Evolutionary conservation across 2,888 invertebrate genomes (phyloP).

Genomic region (Lamproptera curius): DNA sequence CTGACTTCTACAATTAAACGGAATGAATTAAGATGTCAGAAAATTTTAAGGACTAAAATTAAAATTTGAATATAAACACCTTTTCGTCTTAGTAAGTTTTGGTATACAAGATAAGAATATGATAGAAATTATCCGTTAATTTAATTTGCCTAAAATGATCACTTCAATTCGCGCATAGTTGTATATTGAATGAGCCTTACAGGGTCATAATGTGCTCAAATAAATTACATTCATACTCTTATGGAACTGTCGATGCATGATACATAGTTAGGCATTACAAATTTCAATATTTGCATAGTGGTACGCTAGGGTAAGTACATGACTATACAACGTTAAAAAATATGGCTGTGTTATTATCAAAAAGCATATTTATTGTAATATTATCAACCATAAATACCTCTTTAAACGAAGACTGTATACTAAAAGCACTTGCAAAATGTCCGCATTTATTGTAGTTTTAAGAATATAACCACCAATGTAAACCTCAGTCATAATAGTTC

Average conservation of each 20-base stretch:
- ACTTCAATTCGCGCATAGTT: too few relatives aligned
- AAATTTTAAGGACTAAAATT: too few relatives aligned
- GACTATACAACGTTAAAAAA: constrained; percentile 45
- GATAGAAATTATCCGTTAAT: too few relatives aligned
- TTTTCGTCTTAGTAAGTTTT: too few relatives aligned
- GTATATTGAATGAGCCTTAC: too few relatives aligned
- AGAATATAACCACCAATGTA: constrained; percentile 12
- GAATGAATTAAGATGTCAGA: too few relatives aligned
- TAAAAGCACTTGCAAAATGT: constrained; percentile 49
- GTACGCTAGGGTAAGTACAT: constrained; percentile 31
- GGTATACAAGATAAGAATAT: too few relatives aligned
- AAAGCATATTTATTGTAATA: constrained; percentile 64
- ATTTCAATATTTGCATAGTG: constrained; percentile 25
- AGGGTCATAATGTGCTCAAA: constrained; percentile 56
- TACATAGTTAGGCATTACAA: constrained; percentile 33
- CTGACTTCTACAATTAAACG: too few relatives aligned
- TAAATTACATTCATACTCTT: constrained; percentile 36
- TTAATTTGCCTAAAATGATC: too few relatives aligned
- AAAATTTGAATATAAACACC: too few relatives aligned
- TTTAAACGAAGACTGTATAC: constrained; percentile 61
- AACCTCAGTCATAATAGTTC: too few relatives aligned
- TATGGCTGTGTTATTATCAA: constrained; percentile 76
- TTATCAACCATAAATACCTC: constrained; percentile 71
- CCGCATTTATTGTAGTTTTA: constrained; percentile 19
- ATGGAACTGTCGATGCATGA: constrained; percentile 41